Conservation (phyloP, 2,113 vertebrate genomes). For the Microtus pennsylvanicus region DNA sequence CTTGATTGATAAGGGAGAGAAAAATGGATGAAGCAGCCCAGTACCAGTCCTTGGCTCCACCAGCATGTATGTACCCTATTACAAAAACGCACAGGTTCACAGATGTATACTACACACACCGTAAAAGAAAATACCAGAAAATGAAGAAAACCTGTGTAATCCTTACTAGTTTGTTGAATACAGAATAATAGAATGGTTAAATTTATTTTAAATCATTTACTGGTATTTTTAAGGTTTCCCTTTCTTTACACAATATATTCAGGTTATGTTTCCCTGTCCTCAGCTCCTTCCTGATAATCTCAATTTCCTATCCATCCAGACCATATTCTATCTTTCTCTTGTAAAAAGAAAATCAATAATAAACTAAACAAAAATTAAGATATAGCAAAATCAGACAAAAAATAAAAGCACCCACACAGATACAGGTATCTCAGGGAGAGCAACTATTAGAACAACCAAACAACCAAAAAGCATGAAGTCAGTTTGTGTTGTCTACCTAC, state of each 20-base stretch:
- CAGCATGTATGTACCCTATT: background rate
- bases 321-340: background rate
- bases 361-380: background rate
- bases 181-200: background rate
- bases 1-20: background rate
- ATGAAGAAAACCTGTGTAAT: background rate
- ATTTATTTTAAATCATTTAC: background rate
- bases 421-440: too few species aligned
- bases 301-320: background rate
- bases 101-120: background rate
- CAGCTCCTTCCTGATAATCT: background rate
- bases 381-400: background rate
- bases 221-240: too few species aligned
- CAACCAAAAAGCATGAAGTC: too few species aligned
- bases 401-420: background rate
- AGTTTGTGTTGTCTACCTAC: too few species aligned
- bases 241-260: background rate
- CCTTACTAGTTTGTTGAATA: background rate
- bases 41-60: background rate
- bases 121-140: background rate
- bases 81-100: background rate
- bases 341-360: background rate
- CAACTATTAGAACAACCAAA: too few species aligned
- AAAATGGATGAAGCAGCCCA: background rate
- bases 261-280: background rate